Base-by-base conservation (phyloP, 2,113 vertebrate genomes). In the Callocephalon fimbriatum region DNA sequence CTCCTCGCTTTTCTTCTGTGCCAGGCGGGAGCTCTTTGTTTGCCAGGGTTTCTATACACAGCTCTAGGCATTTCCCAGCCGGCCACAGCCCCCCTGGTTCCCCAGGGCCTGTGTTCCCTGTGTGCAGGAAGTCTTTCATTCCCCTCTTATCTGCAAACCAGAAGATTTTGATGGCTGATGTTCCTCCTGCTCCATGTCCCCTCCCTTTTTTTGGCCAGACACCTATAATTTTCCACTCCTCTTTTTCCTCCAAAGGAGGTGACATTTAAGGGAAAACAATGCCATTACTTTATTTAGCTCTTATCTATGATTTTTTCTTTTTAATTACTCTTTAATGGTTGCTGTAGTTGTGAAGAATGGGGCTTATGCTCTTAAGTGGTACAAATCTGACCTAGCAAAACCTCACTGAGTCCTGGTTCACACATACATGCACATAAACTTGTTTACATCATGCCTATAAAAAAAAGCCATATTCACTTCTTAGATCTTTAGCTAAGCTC, bases 61-160 rank as follows among this genome's bases (percentile, higher is more conserved):
- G 85, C 2, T 0, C 40, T 50, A 83, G 78, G 81, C 79, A 74
- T 68, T 81, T 93, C 84, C 86, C 78, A 76, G 62, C 50, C 3
- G 7, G 26, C 75, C 8, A 0, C 5, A 0, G 44, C 56, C 15
- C 35, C 58, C 29, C 31, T 18, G 35, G 29, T 21, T 51, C 29
- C 15, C 27, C 0, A 3, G 48, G 90, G 38, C 67, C 77, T 47
- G n/a, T 76, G 74, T 63, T 93, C 67, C 72, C 45, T 78, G 42
- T 80, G 76, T 72, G 67, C 93, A 90, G 90, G 83, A 95, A 90
- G 70, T 71, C 93, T 91, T 93, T 87, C 66, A 85, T 91, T 94
- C 86, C 75, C 51, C 38, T 92, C 91, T 93, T 96, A 95, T 93
- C 96, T 83, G 42, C 76, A 94, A 54, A 82, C 38, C 74, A 94